Conservation (phyloP, 2,888 invertebrate species). For the Diadromus collaris region DNA sequence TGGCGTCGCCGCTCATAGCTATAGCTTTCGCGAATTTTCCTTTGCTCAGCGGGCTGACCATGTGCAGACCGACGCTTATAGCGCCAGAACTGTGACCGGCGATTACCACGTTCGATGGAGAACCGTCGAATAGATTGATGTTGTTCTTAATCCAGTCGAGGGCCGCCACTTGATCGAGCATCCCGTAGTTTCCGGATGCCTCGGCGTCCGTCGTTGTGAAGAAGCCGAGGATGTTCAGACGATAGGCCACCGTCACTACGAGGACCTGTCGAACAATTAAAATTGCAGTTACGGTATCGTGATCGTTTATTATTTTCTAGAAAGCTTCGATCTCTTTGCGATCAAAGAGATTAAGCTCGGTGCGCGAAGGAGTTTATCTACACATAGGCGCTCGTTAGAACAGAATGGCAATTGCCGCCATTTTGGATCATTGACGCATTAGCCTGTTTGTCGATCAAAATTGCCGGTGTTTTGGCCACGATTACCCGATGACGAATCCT, state of each 20-base stretch:
- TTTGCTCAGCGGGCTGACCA: slow-evolving; percentile 81
- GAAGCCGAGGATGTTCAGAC: slow-evolving; percentile 92
- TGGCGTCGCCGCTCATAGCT: slow-evolving; percentile 90
- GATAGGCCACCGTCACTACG: slow-evolving; percentile 90
- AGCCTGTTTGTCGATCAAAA: neutral
- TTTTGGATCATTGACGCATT: neutral
- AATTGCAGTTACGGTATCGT: slow-evolving; percentile 2
- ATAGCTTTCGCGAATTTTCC: slow-evolving; percentile 89
- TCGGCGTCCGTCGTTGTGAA: slow-evolving; percentile 89
- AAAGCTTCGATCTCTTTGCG: neutral
- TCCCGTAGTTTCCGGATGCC: slow-evolving; percentile 90
- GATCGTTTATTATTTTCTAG: neutral
- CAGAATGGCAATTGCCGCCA: neutral
- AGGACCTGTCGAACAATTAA: slow-evolving; percentile 82
- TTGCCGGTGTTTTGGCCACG: neutral
- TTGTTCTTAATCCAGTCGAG: slow-evolving; percentile 90
- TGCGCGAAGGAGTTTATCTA: neutral
- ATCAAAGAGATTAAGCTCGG: neutral
- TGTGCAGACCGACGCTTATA: slow-evolving; percentile 89
- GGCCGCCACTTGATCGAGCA: slow-evolving; percentile 91
- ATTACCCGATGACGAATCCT: neutral
- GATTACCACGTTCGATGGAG: slow-evolving; percentile 87
- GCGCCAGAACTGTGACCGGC: slow-evolving; percentile 92
- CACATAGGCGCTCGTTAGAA: neutral
- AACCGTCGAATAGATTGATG: slow-evolving; percentile 88